A percentile compares a stretch with the other conserved stretches of the same genome.
Conservation (phyloP, 2,888 invertebrate genomes). For the Sthenelais limicola region DNA sequence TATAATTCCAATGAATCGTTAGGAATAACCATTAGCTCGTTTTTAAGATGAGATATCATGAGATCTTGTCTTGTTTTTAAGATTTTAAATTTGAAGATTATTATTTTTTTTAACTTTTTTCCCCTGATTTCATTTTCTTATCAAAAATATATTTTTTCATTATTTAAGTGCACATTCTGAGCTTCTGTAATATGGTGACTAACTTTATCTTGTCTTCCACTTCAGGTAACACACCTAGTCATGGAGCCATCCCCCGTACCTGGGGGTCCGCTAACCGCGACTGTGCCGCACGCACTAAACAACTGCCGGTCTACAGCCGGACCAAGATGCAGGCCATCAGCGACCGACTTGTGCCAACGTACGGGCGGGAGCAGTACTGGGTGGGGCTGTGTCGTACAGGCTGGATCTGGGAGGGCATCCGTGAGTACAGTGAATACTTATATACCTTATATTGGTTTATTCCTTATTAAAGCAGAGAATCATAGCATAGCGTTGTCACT, state of each 20-base stretch:
- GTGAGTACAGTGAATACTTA: constrained; percentile 16
- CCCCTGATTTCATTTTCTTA: no score
- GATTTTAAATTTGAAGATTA: no score
- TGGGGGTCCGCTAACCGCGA: constrained; percentile 9
- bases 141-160: no score
- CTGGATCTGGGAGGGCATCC: constrained; percentile 14
- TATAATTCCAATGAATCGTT: no score
- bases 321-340: constrained; percentile 5
- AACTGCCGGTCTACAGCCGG: constrained; percentile 2
- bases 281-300: constrained; percentile 7
- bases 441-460: constrained; percentile 77
- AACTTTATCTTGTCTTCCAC: background rate
- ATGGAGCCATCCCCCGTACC: background rate
- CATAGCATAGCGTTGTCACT: no score
- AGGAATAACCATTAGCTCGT: no score
- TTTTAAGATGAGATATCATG: no score
- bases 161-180: no score
- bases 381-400: constrained; percentile 26
- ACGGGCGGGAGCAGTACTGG: constrained; percentile 32
- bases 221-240: constrained; percentile 2
- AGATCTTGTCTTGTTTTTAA: no score
- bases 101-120: no score
- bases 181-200: no score
- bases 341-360: constrained; percentile 27
- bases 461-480: no score